phyloP scores from a whole-genome alignment of 2,113 vertebrate species.

The Oreochromis aureus region DNA sequence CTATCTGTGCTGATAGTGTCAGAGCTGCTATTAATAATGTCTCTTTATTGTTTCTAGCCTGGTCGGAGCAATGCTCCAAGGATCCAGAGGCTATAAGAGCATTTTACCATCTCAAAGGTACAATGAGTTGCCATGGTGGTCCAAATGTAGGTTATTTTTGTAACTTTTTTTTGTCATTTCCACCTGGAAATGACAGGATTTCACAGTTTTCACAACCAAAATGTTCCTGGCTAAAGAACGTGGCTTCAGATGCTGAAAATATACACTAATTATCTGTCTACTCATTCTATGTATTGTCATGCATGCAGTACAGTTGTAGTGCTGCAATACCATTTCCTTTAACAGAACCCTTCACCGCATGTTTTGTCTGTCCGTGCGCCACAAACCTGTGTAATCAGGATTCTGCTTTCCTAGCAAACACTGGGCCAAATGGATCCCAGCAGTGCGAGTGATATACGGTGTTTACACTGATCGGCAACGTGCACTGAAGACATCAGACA shows the following conservation, averaged over 20 bases:
- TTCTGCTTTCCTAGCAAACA: background rate
- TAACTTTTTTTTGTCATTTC: background rate
- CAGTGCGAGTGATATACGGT: constrained; percentile 8
- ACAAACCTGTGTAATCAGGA: background rate
- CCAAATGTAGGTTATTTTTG: background rate
- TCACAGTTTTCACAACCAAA: background rate
- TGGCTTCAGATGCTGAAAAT: background rate
- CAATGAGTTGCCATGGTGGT: background rate
- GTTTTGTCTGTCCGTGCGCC: background rate
- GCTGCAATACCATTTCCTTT: background rate
- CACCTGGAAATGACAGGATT: background rate
- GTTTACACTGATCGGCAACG: constrained; percentile 14
- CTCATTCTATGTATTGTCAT: background rate
- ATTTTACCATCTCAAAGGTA: constrained; percentile 26
- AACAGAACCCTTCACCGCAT: background rate
- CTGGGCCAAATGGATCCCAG: constrained; percentile 27
- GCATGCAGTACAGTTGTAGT: background rate
- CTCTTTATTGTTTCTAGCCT: constrained; percentile 43
- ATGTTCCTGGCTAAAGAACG: background rate
- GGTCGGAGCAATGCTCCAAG: constrained; percentile 23
- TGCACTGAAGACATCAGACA: constrained; percentile 34
- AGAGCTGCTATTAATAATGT: constrained; percentile 64
- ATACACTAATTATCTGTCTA: background rate
- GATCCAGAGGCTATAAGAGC: constrained; percentile 19
- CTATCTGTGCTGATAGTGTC: constrained; percentile 39